Conservation (phyloP, 1,140 invertebrate species). For the Caenorhabditis inopinata region DNA sequence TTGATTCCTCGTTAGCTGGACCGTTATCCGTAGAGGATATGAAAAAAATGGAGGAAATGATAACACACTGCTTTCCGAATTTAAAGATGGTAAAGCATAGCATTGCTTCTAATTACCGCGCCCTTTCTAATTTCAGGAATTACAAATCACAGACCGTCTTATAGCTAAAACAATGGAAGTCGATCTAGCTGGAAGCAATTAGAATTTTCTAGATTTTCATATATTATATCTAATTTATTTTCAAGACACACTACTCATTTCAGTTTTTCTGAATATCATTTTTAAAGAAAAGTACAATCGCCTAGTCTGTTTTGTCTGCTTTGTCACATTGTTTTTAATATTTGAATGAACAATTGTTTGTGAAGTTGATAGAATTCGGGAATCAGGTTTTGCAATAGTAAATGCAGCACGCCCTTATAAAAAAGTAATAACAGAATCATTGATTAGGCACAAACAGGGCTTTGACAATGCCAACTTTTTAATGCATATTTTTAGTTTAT, state of each 20-base stretch:
- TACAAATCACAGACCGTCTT: conserved; percentile 33
- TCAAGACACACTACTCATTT: neutral
- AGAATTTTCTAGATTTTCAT: neutral
- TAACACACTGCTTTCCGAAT: conserved; percentile 36
- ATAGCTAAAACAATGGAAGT: conserved; percentile 28
- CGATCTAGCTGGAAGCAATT: neutral
- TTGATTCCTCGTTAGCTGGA: conserved; percentile 36
- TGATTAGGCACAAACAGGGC: too few relatives aligned
- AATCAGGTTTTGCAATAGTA: too few relatives aligned
- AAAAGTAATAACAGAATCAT: too few relatives aligned
- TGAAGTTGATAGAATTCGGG: too few relatives aligned
- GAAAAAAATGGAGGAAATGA: conserved; percentile 42
- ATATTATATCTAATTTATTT: neutral
- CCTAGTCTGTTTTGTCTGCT: neutral
- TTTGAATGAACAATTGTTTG: neutral
- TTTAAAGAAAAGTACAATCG: neutral
- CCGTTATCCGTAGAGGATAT: conserved; percentile 35
- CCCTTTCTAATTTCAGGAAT: conserved; percentile 2
- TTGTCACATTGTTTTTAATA: neutral
- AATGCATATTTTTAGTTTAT: too few relatives aligned
- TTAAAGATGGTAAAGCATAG: neutral
- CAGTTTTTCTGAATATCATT: neutral
- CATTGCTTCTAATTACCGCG: neutral
- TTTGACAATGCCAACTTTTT: too few relatives aligned
- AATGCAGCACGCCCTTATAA: too few relatives aligned